Evolutionary conservation across 2,113 vertebrate genomes (phyloP).

Genomic region (Petromus typicus): DNA sequence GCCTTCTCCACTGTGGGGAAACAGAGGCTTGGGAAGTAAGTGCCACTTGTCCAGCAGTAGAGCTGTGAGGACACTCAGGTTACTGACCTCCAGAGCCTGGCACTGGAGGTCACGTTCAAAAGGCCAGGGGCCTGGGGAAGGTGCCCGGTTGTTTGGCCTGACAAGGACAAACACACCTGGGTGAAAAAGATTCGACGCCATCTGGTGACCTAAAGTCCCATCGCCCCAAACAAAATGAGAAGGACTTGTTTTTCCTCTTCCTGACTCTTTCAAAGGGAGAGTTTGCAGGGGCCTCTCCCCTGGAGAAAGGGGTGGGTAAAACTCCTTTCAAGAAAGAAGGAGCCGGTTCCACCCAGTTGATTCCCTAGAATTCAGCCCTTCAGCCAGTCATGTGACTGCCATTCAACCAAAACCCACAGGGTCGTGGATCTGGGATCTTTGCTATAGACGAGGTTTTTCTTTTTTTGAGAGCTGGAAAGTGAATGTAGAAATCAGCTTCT

Average conservation of each 20-base stretch:
- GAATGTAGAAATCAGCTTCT: not conserved
- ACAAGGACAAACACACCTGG: not conserved
- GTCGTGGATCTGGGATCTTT: not conserved
- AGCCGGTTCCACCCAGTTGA: not conserved
- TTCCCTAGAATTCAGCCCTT: not conserved
- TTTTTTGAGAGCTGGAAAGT: not conserved
- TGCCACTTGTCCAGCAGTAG: not conserved
- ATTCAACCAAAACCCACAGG: not conserved
- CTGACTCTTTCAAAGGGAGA: not conserved
- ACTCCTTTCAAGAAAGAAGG: not conserved
- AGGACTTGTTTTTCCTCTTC: not conserved
- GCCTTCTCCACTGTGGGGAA: not conserved
- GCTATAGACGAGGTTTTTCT: not conserved
- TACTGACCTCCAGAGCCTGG: not conserved
- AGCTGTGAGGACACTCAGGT: not conserved
- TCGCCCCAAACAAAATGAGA: not conserved
- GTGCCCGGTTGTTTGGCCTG: not conserved
- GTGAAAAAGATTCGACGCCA: not conserved
- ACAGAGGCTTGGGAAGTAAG: not conserved
- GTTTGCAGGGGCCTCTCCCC: not conserved
- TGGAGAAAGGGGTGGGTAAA: not conserved
- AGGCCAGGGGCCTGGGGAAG: not conserved
- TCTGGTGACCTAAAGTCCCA: not conserved
- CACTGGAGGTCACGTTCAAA: not conserved
- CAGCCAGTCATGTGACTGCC: not conserved